A percentile compares a stretch with the other conserved stretches of the same genome.
phyloP scores from a whole-genome alignment of 1,140 invertebrate genomes.

The Oreohelix idahoensis region DNA sequence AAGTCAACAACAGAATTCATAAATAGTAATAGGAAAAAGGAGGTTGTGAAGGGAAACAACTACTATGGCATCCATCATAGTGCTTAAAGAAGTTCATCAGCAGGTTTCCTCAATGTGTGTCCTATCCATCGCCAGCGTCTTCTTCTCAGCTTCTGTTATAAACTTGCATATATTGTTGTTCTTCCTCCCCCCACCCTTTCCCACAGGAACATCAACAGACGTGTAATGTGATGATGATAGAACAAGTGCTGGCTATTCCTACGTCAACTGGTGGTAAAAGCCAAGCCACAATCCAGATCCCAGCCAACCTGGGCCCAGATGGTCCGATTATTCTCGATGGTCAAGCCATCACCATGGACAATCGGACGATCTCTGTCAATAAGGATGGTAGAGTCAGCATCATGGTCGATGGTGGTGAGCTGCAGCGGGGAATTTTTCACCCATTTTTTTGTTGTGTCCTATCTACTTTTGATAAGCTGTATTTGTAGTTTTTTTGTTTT shows the following conservation, averaged over 20 bases:
- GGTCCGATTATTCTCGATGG: conserved; percentile 49
- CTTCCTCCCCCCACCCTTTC: too few species aligned
- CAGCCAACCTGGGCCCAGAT: conserved; percentile 55
- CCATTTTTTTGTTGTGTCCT: not conserved
- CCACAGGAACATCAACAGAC: conserved; percentile 66
- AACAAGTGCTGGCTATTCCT: conserved; percentile 65
- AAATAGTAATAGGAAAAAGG: too few species aligned
- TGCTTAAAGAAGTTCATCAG: too few species aligned
- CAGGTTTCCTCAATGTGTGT: too few species aligned
- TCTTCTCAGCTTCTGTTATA: too few species aligned
- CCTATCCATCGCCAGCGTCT: too few species aligned
- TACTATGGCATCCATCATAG: too few species aligned
- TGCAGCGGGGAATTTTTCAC: not conserved
- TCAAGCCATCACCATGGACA: conserved; percentile 44
- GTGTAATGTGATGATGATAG: conserved; percentile 70
- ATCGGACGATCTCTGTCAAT: conserved; percentile 23
- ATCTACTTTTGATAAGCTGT: too few species aligned
- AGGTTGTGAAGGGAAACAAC: too few species aligned
- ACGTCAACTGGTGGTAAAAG: conserved; percentile 60
- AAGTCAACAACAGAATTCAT: too few species aligned
- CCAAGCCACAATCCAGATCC: conserved; percentile 66
- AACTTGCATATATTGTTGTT: too few species aligned
- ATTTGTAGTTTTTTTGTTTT: too few species aligned
- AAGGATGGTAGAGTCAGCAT: conserved; percentile 51
- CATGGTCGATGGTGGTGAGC: conserved; percentile 48